Evolutionary conservation across 2,888 invertebrate genomes (phyloP).

Genomic region (Philopedon plagiatum): DNA sequence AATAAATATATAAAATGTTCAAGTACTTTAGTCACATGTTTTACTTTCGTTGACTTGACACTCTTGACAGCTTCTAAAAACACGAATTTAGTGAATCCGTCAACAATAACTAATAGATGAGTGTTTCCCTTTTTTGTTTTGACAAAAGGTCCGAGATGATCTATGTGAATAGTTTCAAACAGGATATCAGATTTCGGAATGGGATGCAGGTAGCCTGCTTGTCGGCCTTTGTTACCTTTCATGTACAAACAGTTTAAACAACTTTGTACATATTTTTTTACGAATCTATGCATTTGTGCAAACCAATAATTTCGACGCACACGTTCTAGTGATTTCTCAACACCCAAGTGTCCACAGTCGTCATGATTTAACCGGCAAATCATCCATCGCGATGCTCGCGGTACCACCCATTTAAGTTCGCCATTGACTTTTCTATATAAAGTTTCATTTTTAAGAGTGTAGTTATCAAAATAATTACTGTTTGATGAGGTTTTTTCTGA

Average conservation of each 20-base stretch:
- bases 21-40: background rate
- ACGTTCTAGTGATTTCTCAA: conserved; percentile 10
- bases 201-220: background rate
- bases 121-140: conserved; percentile 10
- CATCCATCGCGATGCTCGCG: background rate
- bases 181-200: conserved; percentile 6
- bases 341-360: conserved; percentile 15
- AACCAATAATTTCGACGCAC: conserved; percentile 29
- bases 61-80: background rate
- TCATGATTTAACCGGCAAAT: conserved; percentile 21
- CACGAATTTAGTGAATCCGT: conserved; percentile 17
- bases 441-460: background rate
- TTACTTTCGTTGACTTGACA: background rate
- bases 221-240: no score
- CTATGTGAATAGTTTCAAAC: conserved; percentile 2
- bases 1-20: conserved; percentile 7
- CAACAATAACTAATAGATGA: conserved; percentile 9
- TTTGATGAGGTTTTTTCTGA: background rate
- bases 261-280: no score
- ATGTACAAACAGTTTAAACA: no score
- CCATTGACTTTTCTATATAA: conserved; percentile 19
- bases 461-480: conserved; percentile 8
- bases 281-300: no score
- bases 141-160: conserved; percentile 13
- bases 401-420: conserved; percentile 4